Evolutionary conservation across 2,113 vertebrate genomes (phyloP).

Genomic region (Chaenocephalus aceratus): DNA sequence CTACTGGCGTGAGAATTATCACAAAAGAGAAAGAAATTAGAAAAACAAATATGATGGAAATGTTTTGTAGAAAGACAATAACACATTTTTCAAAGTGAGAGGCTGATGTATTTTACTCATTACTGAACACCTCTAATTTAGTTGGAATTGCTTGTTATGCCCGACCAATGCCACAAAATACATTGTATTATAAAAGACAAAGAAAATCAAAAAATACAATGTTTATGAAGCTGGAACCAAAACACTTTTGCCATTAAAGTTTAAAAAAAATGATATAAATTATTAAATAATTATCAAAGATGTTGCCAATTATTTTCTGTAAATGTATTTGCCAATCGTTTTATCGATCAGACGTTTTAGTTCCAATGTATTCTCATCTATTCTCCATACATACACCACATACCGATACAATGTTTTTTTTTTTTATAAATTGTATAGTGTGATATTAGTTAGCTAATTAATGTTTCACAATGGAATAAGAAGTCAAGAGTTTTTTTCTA

Average conservation of each 20-base stretch:
- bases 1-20: background rate
- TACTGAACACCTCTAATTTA: background rate
- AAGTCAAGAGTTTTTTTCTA: background rate
- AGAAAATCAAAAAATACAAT: background rate
- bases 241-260: background rate
- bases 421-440: no score
- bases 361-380: background rate
- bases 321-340: background rate
- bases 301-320: background rate
- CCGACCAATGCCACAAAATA: background rate
- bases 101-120: background rate
- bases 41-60: background rate
- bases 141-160: background rate
- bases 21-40: constrained; percentile 9
- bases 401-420: no score
- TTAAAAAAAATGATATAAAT: background rate
- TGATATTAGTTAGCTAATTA: background rate
- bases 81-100: background rate
- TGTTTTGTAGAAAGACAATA: background rate
- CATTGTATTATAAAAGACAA: background rate
- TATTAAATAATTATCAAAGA: background rate
- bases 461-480: background rate
- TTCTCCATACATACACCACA: background rate
- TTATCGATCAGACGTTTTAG: background rate
- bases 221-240: background rate